Conservation (phyloP, 2,113 vertebrate species). For the Trinectes maculatus region DNA sequence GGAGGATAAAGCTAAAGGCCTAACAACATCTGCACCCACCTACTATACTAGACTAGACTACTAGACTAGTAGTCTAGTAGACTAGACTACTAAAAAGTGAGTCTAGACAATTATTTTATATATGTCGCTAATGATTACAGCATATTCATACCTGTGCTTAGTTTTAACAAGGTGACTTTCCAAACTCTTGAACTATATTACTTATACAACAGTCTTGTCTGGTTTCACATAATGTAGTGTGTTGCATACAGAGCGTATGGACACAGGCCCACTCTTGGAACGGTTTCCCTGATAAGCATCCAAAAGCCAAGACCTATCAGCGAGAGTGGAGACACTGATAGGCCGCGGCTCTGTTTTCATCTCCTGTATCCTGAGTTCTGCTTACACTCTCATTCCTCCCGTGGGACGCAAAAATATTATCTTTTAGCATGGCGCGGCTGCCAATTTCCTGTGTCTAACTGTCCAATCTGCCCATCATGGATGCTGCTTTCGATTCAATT, state of each 20-base stretch:
- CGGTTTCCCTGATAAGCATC: slow-evolving; percentile 52
- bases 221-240: not conserved
- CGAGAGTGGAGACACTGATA: slow-evolving; percentile 47
- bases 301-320: slow-evolving; percentile 59
- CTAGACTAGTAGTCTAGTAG: too few species aligned
- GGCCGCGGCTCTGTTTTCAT: slow-evolving; percentile 44
- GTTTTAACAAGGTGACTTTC: too few species aligned
- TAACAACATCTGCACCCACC: too few species aligned
- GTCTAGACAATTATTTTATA: too few species aligned
- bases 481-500: slow-evolving; percentile 13
- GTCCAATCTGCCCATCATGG: slow-evolving; percentile 50
- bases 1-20: too few species aligned
- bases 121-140: too few species aligned
- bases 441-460: slow-evolving; percentile 44
- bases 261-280: slow-evolving; percentile 29
- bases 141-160: too few species aligned
- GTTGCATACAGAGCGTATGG: slow-evolving; percentile 7
- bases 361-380: slow-evolving; percentile 47
- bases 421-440: slow-evolving; percentile 39
- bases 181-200: not conserved
- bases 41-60: too few species aligned
- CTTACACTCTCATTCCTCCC: slow-evolving; percentile 23
- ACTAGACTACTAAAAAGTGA: too few species aligned
- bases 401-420: slow-evolving; percentile 48
- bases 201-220: not conserved